phyloP scores from a whole-genome alignment of 2,797 vertebrate species.

The Enteromius radiatus region DNA sequence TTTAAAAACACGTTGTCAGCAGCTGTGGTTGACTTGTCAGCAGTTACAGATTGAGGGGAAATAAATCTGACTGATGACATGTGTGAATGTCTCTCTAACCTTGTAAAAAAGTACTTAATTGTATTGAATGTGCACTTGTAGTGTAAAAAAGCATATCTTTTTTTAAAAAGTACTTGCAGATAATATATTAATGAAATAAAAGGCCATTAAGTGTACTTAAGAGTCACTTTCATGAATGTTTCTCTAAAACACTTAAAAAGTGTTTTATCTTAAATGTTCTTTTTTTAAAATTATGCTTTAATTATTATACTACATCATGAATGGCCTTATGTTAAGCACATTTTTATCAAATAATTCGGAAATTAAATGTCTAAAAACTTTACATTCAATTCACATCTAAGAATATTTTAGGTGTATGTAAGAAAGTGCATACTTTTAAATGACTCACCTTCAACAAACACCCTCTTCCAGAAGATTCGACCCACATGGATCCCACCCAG shows the following conservation, averaged over 20 bases:
- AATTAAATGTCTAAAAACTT: not conserved
- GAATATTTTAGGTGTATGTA: not conserved
- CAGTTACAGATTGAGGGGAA: not conserved
- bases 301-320: too few relatives aligned
- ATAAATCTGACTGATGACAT: slow-evolving; percentile 2
- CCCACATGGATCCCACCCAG: slow-evolving; percentile 91
- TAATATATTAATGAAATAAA: not conserved
- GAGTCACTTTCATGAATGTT: not conserved
- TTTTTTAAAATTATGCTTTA: not conserved
- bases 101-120: not conserved
- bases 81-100: not conserved
- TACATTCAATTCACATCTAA: not conserved
- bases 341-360: not conserved
- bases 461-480: slow-evolving; percentile 90
- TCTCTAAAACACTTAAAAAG: not conserved
- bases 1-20: slow-evolving; percentile 15
- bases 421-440: not conserved
- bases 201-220: not conserved
- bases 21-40: not conserved
- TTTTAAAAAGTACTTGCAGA: not conserved
- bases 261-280: not conserved
- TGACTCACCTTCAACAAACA: slow-evolving; percentile 88
- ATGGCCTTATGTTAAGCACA: not conserved
- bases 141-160: not conserved
- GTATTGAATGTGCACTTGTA: not conserved